Evolutionary conservation across 2,797 vertebrate genomes (phyloP).

Genomic region (Pseudomugil tenellus): DNA sequence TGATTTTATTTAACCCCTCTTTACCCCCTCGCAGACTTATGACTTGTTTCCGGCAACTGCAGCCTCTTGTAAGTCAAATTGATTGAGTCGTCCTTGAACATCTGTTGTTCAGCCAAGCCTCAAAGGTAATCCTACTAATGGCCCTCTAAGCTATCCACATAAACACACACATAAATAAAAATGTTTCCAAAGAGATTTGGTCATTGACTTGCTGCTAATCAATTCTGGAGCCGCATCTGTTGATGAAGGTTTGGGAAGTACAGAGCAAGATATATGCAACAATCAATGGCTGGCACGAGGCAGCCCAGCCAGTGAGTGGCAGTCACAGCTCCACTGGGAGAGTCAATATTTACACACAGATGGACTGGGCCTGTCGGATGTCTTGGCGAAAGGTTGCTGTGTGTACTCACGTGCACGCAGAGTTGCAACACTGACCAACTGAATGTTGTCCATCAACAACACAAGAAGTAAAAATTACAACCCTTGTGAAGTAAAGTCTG

Average conservation of each 20-base stretch:
- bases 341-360: constrained; percentile 76
- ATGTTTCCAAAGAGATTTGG: constrained; percentile 86
- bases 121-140: constrained; percentile 88
- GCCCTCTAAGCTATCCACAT: constrained; percentile 86
- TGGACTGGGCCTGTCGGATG: constrained; percentile 51
- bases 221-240: constrained; percentile 84
- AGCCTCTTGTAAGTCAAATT: constrained; percentile 83
- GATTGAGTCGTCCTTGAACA: constrained; percentile 86
- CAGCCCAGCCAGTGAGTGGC: constrained; percentile 69
- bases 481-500: constrained; percentile 51
- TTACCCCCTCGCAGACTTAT: constrained; percentile 52
- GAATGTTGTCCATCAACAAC: constrained; percentile 69
- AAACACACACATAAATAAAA: constrained; percentile 87
- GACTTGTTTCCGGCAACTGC: constrained; percentile 74
- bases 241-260: constrained; percentile 83
- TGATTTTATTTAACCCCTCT: constrained; percentile 55
- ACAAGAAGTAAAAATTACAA: constrained; percentile 57
- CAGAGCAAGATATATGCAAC: constrained; percentile 80
- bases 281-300: constrained; percentile 81
- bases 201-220: constrained; percentile 84
- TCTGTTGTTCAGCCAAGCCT: constrained; percentile 85
- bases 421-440: constrained; percentile 60
- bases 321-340: constrained; percentile 76
- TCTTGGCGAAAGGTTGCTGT: constrained; percentile 57
- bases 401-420: constrained; percentile 12